Base-by-base conservation (phyloP, 2,888 invertebrate species). In the Eupithecia exiguata region DNA sequence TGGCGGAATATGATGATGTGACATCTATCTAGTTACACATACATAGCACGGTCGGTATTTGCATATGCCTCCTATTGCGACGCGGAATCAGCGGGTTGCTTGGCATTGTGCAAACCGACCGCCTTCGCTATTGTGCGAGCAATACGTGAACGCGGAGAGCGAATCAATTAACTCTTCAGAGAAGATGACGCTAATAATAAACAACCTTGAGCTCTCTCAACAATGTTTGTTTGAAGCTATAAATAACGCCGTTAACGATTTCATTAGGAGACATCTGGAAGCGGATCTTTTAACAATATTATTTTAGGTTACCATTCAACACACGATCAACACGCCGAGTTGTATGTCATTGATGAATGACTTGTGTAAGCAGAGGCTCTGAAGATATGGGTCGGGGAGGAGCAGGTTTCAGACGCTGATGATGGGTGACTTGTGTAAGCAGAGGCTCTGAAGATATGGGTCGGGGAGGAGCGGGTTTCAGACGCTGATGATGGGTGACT, bases 1-100 rank as follows among this genome's bases (percentile, higher is more conserved):
- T 82, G 87, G 78, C 84, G 79, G 53, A 62, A 46, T 73, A 73
- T 74, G 73, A 73, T 74, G 73, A 78, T 77, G 69, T 76, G 73
- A 76, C 75, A 78, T 81, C 74, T 74, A 78, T 81, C 74, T 74
- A 76, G 77, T 77, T 76, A 76, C 80, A 79, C 62, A 73, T 78
- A 79, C 68, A 70, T 71, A 65, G 76, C 70, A 12, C 25, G 58
- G 18, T 7, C 18, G 30, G 49, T 49, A 74, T 81, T 81, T 80
- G 81, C 83, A 80, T 81, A 58, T 71, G 58, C 67, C 65, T 35
- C 73, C 67, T 35, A 16, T 21, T 14, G 40, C 58, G 63, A 10
- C 38, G 67, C 38, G 58, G 21, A 21, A 21, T 4, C 18, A 21
- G 21, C 53, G 46, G 46, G 9, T 7, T 46, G 46, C 18, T 46